phyloP scores from a whole-genome alignment of 1,140 invertebrate species.

The Rhagoletis zephyria region DNA sequence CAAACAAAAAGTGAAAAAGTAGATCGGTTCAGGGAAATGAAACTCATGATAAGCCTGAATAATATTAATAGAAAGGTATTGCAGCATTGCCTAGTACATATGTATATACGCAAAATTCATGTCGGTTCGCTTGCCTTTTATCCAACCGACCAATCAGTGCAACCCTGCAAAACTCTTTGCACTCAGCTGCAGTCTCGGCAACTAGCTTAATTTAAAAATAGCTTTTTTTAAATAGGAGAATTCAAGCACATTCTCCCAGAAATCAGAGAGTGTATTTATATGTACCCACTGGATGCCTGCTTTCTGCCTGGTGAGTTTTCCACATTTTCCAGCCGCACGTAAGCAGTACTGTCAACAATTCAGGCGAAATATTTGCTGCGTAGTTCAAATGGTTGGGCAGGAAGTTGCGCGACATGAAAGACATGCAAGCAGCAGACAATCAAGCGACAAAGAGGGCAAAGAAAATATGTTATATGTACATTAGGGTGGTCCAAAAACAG shows the following conservation, averaged over 20 bases:
- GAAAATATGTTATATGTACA: too few relatives aligned
- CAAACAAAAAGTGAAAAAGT: too few relatives aligned
- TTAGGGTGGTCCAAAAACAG: too few relatives aligned
- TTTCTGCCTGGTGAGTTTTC: background rate
- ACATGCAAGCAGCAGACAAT: background rate
- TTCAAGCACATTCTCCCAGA: background rate
- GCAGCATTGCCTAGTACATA: background rate
- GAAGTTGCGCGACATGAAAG: background rate
- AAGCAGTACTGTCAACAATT: background rate
- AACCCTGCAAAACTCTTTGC: background rate
- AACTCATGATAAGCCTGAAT: too few relatives aligned
- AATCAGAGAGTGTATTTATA: background rate
- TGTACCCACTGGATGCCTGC: background rate
- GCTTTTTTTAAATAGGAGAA: constrained; percentile 20
- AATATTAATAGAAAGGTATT: too few relatives aligned
- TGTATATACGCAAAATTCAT: background rate
- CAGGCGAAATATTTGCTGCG: background rate
- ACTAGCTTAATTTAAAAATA: constrained; percentile 38
- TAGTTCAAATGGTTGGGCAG: constrained; percentile 17
- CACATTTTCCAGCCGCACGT: constrained; percentile 15
- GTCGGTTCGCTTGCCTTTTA: background rate
- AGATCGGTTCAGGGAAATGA: too few relatives aligned
- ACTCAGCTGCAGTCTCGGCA: constrained; percentile 42
- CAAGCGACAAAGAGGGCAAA: background rate
- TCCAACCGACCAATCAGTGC: constrained; percentile 9